Evolutionary conservation across 2,113 vertebrate species (phyloP), one percentile per base, ranked within the genome.

Genomic region (Lepus europaeus): DNA sequence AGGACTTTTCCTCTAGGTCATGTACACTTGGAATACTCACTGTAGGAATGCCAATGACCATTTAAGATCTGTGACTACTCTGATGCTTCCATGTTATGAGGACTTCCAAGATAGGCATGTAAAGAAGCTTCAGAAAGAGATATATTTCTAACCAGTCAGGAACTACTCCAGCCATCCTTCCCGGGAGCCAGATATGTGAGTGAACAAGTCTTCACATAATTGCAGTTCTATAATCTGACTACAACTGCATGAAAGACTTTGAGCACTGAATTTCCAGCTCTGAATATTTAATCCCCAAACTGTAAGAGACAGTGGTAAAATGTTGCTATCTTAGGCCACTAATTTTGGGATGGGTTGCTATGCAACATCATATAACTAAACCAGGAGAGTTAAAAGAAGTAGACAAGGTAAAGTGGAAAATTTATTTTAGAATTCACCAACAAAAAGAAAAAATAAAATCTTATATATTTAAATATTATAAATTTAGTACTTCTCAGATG

Each of bases 341-440:
- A 53, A 64, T 68, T 72, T 77, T 73, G 36, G 19, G 9, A 6
- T 72, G 3, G 1, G 77, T 94, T 72, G 22, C 22, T 49, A 17
- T 78, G 19, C 13, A 59, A 25, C 6, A 81, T 36, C 64, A 69
- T 29, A 64, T 49, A 45, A 72, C 4, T 74, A 11, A 10, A 81
- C 59, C 33, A 85, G 33, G 95, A 73, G 6, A 29, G 88, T 4
- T 49, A 7, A 11, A 90, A 69, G 1, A 31, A n/a, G 23, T 23
- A 51, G 61, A 87, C 81, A 87, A 74, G 36, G n/a, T 64, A 63
- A 73, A 84, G 68, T 56, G 19, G 59, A 9, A 85, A 77, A 39
- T 78, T 36, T 45, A 70, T 36, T 86, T 96, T 29, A 31, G 31
- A 86, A 81, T 74, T 64, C 36, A 76, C n/a, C 2, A 89, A 84